These are phyloP conservation scores for Gallinago paraguaiae DNA, from an alignment of 2,113 vertebrate genomes.

Conservation along the genomic window DNA sequence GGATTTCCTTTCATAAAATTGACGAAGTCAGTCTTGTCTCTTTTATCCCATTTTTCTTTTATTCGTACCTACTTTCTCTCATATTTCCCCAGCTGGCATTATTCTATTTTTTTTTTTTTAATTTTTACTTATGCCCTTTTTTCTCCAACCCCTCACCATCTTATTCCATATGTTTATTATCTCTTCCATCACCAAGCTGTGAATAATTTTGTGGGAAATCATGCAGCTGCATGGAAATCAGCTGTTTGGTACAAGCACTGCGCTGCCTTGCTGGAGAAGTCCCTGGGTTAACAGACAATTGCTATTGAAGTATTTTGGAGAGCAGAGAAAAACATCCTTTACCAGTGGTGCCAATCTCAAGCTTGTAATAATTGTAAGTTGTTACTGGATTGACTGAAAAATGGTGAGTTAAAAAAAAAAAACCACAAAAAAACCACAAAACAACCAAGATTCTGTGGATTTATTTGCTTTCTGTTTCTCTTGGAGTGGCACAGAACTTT, in stretches of 20 bases:
- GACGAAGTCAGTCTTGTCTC: not conserved
- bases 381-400: not conserved
- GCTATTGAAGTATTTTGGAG: not conserved
- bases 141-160: not conserved
- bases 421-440: not conserved
- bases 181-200: constrained; percentile 9
- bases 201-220: constrained; percentile 1
- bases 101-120: not conserved
- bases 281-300: constrained; percentile 2
- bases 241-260: constrained; percentile 27
- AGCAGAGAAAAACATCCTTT: not conserved
- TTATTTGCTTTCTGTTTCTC: not conserved
- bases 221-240: constrained; percentile 45
- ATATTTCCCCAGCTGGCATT: not conserved
- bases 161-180: constrained; percentile 23
- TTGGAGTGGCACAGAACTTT: not conserved
- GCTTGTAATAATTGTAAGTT: not conserved
- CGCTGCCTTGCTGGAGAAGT: not conserved
- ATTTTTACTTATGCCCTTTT: not conserved
- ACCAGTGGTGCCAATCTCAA: not conserved
- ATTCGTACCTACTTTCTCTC: not conserved
- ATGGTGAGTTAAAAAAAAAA: not conserved
- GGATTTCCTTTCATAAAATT: not conserved
- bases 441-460: not conserved
- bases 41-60: not conserved